Evolutionary conservation across 1,140 invertebrate species (phyloP).

Genomic region (Anastrepha ludens): DNA sequence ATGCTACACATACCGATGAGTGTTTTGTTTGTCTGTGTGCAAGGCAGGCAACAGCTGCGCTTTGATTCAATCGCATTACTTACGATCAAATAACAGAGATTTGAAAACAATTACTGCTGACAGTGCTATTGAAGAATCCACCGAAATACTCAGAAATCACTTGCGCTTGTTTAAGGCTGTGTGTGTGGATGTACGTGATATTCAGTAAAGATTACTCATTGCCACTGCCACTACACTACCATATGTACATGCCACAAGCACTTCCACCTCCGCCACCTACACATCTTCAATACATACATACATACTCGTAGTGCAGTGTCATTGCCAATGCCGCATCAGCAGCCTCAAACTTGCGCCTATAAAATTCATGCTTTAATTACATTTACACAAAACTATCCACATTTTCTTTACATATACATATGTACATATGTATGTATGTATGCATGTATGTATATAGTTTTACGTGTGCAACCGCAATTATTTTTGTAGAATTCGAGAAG

Average conservation of each 20-base stretch:
- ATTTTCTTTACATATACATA: neutral
- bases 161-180: neutral
- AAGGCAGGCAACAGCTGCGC: constrained; percentile 13
- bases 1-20: neutral
- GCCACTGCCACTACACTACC: no score
- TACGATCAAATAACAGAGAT: neutral
- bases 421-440: neutral
- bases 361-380: neutral
- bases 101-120: constrained; percentile 8
- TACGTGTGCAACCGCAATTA: neutral
- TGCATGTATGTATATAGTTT: neutral
- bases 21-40: no score
- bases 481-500: neutral
- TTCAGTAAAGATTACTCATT: no score
- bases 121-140: neutral
- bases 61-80: neutral
- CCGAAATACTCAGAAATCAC: neutral
- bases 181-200: no score
- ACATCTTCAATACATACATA: neutral
- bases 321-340: constrained; percentile 28
- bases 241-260: neutral
- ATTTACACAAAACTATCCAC: no score
- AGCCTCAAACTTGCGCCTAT: neutral
- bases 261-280: neutral
- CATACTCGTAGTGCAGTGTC: neutral